Conservation (phyloP, 2,113 vertebrate genomes). For the Mustelus asterias region DNA sequence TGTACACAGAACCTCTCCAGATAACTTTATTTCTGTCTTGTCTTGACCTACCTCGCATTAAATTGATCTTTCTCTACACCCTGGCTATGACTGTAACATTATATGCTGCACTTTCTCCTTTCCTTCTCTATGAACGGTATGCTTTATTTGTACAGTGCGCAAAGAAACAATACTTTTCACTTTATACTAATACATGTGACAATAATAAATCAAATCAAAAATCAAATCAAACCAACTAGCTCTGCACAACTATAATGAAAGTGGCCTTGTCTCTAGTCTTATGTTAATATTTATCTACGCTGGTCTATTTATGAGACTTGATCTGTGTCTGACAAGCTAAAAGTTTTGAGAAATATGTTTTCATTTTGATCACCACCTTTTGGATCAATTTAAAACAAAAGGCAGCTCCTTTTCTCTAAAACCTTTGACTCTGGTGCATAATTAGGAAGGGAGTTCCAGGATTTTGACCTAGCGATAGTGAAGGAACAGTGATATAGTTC, state of each 20-base stretch:
- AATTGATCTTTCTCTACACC: too few relatives aligned
- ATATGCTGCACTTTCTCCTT: too few relatives aligned
- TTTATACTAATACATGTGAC: too few relatives aligned
- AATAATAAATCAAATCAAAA: too few relatives aligned
- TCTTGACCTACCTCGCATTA: not conserved
- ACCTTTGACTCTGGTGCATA: not conserved
- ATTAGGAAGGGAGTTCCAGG: too few relatives aligned
- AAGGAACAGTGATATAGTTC: too few relatives aligned
- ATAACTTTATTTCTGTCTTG: not conserved
- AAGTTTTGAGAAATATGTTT: not conserved
- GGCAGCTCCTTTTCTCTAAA: not conserved
- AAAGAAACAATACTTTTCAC: too few relatives aligned
- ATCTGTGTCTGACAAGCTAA: not conserved
- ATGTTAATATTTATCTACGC: not conserved
- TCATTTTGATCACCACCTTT: not conserved
- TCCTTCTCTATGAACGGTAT: too few relatives aligned
- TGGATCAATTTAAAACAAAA: not conserved
- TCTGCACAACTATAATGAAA: not conserved
- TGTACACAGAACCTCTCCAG: not conserved
- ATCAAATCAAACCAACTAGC: too few relatives aligned
- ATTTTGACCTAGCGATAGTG: too few relatives aligned
- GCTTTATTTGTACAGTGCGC: too few relatives aligned
- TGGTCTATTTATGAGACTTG: not conserved
- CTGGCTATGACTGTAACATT: too few relatives aligned
- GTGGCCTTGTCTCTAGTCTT: not conserved